phyloP scores from a whole-genome alignment of 1,140 invertebrate species.

The Penaeus chinensis region DNA sequence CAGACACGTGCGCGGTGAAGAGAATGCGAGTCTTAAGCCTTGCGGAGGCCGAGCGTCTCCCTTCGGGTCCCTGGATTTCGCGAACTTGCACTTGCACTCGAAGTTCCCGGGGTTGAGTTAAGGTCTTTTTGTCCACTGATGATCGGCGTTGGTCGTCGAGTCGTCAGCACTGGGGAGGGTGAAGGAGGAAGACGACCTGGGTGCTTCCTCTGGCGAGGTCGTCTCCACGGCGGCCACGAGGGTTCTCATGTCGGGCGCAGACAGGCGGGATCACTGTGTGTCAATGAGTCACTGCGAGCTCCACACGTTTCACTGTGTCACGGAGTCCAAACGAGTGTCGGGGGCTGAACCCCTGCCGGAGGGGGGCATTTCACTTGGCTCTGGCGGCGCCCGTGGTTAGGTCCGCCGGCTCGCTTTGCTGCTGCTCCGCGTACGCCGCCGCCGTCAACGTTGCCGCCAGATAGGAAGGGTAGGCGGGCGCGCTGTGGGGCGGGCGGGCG shows the following conservation, averaged over 20 bases:
- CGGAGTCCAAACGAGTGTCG: background rate
- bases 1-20: too few species aligned
- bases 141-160: too few species aligned
- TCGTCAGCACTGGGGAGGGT: background rate
- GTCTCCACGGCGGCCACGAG: background rate
- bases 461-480: slow-evolving; percentile 35
- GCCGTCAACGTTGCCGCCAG: slow-evolving; percentile 46
- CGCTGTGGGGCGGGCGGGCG: slow-evolving; percentile 9
- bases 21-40: too few species aligned
- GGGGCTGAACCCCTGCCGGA: background rate
- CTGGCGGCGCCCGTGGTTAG: slow-evolving; percentile 38
- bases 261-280: background rate
- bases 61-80: too few species aligned
- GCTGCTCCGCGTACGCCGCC: slow-evolving; percentile 50
- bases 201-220: too few species aligned
- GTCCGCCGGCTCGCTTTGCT: slow-evolving; percentile 50
- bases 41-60: too few species aligned
- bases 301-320: slow-evolving; percentile 38
- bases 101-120: too few species aligned
- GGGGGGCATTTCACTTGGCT: slow-evolving; percentile 42
- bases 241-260: background rate
- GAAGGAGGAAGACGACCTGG: too few species aligned
- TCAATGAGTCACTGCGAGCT: slow-evolving; percentile 8
- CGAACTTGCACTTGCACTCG: too few species aligned
- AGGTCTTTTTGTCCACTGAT: too few species aligned